Percentiles rank a stretch among this genome's conserved stretches.
Evolutionary conservation across 2,797 vertebrate species (phyloP).

Genomic region (Dendrocincla fuliginosa): DNA sequence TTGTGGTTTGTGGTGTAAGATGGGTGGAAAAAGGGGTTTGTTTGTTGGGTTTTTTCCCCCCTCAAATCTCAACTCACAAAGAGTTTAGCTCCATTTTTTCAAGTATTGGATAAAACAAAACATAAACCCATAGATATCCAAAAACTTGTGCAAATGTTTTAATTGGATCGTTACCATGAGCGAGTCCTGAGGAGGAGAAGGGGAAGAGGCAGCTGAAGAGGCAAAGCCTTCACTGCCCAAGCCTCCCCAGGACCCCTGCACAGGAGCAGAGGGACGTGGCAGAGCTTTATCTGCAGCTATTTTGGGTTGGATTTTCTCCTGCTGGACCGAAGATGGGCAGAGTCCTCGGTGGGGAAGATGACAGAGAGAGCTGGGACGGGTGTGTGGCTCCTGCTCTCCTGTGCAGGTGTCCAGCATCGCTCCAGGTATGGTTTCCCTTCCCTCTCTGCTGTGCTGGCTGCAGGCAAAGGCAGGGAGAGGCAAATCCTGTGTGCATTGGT

Average conservation of each 20-base stretch:
- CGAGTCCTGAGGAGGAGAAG: not conserved
- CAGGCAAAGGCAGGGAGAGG: not conserved
- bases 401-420: accelerated
- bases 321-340: not conserved
- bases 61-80: not conserved
- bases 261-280: not conserved
- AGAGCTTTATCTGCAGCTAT: not conserved
- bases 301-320: not conserved
- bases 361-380: not conserved
- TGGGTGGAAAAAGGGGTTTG: not conserved
- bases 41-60: not conserved
- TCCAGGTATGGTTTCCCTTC: not conserved
- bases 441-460: not conserved
- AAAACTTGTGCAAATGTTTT: not conserved
- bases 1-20: not conserved
- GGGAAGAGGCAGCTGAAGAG: not conserved
- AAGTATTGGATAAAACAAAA: not conserved
- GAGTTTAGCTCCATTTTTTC: not conserved
- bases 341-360: not conserved
- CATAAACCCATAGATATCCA: not conserved
- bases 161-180: accelerated
- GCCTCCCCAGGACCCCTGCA: accelerated
- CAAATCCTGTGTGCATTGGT: not conserved
- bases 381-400: not conserved
- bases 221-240: not conserved